Evolutionary conservation across 2,113 vertebrate genomes (phyloP), one percentile per base, ranked within the genome.

Genomic region (Eudyptes chrysolophus): DNA sequence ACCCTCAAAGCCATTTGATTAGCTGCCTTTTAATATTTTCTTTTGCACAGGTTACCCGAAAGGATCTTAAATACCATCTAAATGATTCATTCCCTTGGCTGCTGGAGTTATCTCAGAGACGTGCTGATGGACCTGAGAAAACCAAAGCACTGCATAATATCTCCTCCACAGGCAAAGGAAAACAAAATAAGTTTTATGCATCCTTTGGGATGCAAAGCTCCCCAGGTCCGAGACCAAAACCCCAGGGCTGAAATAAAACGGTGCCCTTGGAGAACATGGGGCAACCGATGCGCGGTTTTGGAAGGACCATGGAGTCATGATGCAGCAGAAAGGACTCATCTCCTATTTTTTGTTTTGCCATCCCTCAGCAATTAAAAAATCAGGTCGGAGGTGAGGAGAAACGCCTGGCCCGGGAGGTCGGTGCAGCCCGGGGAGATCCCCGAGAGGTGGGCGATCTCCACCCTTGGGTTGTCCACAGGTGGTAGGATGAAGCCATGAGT

Each of bases 1-100:
- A 88, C 70, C 89, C 97, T 93, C 93, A 88, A 65, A 89, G 81
- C 78, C 44, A 42, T 65, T 81, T 89, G 62, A 91, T 93, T 72
- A 74, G 55, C 61, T 0, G 1, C 46, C 64, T 94, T 83, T 71
- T 54, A 52, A 49, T 71, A 12, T n/a, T 48, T 58, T 26, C 22
- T 76, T 81, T 22, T 66, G 18, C 51, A 26, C 44, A 61, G 69
- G 78, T 75, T 85, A 66, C 55, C 78, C 78, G 25, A 85, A 88
- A 84, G 52, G 34, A 46, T 57, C 65, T 84, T 81, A 86, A 79
- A 90, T 65, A 74, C 57, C 51, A 24, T 10, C 66, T 15, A 36
- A 79, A 70, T 34, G 38, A 66, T 64, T 85, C 85, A 65, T 20
- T 24, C 3, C 46, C 29, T 46, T 75, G 36, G 70, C 92, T 55